These are phyloP conservation scores for Columba janthina DNA, from an alignment of 2,113 vertebrate genomes.

Conservation along the genomic window DNA sequence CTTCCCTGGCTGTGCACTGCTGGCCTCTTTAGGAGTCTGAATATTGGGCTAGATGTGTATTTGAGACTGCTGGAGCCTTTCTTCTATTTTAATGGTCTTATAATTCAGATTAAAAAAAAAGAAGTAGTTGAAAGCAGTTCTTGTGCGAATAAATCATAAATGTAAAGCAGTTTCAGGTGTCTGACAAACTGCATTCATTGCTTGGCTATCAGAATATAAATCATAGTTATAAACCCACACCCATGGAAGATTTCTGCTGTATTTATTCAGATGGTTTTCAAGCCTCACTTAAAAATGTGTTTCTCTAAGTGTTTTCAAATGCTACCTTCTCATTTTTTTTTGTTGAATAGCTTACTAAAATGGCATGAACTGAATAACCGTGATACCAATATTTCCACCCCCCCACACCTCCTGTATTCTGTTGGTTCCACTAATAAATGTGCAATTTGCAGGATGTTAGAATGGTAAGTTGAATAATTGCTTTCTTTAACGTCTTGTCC, in stretches of 20 bases:
- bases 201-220: constrained; percentile 21
- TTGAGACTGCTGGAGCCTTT: not conserved
- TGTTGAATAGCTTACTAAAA: not conserved
- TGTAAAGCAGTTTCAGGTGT: not conserved
- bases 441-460: not conserved
- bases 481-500: not conserved
- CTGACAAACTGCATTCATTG: not conserved
- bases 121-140: not conserved
- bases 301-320: not conserved
- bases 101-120: not conserved
- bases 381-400: not conserved
- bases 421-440: not conserved
- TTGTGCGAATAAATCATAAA: constrained; percentile 8
- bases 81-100: not conserved
- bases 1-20: not conserved
- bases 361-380: not conserved
- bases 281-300: not conserved
- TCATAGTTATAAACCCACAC: not conserved
- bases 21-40: not conserved
- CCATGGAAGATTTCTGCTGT: not conserved
- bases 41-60: not conserved
- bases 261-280: not conserved
- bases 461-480: not conserved
- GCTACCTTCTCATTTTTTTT: not conserved
- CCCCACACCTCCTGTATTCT: not conserved